Evolutionary conservation across 2,888 invertebrate species (phyloP).

Genomic region (Acrobasis suavella): DNA sequence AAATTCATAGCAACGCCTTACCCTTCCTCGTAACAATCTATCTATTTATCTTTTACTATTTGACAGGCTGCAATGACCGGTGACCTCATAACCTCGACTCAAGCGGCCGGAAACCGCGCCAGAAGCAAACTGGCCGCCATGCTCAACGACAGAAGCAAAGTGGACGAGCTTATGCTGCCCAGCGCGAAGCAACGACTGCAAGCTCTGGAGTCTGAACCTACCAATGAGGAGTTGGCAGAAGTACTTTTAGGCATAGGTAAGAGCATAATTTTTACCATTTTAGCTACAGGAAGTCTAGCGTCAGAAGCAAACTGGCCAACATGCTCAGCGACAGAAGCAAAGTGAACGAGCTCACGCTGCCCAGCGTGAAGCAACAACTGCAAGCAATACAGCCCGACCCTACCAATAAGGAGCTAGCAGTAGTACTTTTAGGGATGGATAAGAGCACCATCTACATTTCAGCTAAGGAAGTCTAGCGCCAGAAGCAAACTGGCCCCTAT

Average conservation of each 20-base stretch:
- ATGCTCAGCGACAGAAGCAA: conserved; percentile 40
- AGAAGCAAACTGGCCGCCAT: conserved; percentile 61
- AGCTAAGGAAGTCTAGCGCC: too few species aligned
- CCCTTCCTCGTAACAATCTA: too few species aligned
- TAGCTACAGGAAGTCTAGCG: conserved; percentile 46
- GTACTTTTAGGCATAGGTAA: conserved; percentile 67
- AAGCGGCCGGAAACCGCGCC: conserved; percentile 82
- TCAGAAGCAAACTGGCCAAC: conserved; percentile 70
- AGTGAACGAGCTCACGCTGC: conserved; percentile 52
- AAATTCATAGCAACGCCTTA: too few species aligned
- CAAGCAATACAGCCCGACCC: conserved; percentile 51
- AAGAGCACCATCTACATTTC: conserved; percentile 27
- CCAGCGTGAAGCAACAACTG: conserved; percentile 55
- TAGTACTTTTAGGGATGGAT: conserved; percentile 67
- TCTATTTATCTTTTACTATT: too few species aligned
- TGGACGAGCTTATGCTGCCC: conserved; percentile 56
- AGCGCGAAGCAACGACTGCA: conserved; percentile 55
- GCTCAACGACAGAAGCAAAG: conserved; percentile 40
- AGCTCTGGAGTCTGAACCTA: conserved; percentile 48
- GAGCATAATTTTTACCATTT: conserved; percentile 23
- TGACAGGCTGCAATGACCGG: conserved; percentile 86
- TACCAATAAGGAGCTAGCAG: conserved; percentile 53
- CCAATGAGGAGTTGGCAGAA: conserved; percentile 55
- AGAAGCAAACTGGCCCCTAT: too few species aligned
- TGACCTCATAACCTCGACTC: conserved; percentile 86